Conservation (phyloP, 2,888 invertebrate species). For the Kryphioiulus occultus region DNA sequence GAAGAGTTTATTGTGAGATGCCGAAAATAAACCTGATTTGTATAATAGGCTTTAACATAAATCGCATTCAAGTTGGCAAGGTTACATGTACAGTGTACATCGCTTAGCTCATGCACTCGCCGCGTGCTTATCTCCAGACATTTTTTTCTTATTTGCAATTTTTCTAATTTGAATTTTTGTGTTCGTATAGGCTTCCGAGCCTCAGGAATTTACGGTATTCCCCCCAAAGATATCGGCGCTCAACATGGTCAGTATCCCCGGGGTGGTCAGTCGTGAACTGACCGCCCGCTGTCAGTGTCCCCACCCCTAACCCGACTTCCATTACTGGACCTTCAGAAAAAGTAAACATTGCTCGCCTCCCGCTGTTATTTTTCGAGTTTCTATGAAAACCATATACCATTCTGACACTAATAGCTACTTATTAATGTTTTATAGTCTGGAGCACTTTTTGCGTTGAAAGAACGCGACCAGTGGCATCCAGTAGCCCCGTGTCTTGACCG, state of each 20-base stretch:
- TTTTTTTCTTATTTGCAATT: background rate
- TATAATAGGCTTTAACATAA: conserved; percentile 19
- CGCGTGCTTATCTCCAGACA: background rate
- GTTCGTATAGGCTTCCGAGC: background rate
- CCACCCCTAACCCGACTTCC: conserved; percentile 31
- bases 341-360: conserved; percentile 25
- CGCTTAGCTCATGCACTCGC: background rate
- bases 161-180: background rate
- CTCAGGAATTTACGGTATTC: background rate
- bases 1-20: background rate
- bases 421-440: conserved; percentile 31
- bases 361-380: background rate
- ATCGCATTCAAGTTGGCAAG: conserved; percentile 17
- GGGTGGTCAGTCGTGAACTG: background rate
- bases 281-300: background rate
- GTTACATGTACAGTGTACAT: too few relatives aligned
- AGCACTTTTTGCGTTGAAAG: conserved; percentile 31
- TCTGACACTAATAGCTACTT: conserved; percentile 19
- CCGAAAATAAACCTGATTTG: conserved; percentile 24
- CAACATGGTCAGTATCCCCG: background rate
- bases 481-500: conserved; percentile 8
- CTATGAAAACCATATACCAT: conserved; percentile 35
- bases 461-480: conserved; percentile 31
- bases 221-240: background rate
- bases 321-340: conserved; percentile 26